Conservation (phyloP, 2,113 vertebrate genomes). For the Oreochromis aureus region DNA sequence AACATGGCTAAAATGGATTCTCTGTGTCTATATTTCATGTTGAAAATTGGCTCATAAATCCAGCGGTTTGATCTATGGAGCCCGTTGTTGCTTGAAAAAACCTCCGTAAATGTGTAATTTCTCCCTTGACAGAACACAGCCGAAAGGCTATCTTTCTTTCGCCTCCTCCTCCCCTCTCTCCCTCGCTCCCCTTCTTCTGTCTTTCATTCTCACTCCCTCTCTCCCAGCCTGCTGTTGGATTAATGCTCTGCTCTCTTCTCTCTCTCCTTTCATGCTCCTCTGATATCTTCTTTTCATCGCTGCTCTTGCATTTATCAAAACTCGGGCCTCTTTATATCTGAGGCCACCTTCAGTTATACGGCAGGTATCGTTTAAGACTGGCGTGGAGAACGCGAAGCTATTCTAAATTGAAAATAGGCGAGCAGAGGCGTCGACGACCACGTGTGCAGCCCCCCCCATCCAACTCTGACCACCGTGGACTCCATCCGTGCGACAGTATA, state of each 20-base stretch:
- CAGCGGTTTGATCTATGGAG: conserved; percentile 94
- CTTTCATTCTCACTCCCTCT: conserved; percentile 63
- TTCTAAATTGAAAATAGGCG: conserved; percentile 73
- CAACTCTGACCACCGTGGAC: conserved; percentile 35
- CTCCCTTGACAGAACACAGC: conserved; percentile 98
- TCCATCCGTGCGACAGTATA: conserved; percentile 17
- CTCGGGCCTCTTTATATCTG: conserved; percentile 49
- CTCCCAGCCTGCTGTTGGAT: conserved; percentile 54
- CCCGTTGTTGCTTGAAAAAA: conserved; percentile 98
- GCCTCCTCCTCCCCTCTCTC: conserved; percentile 51
- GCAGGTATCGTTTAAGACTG: conserved; percentile 29
- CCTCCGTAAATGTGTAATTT: conserved; percentile 99
- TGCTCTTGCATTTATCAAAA: conserved; percentile 88
- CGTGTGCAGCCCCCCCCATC: conserved; percentile 74
- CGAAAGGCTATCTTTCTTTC: conserved; percentile 95
- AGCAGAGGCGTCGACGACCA: conserved; percentile 65
- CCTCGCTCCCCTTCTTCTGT: conserved; percentile 36
- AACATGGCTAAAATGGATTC: conserved; percentile 88
- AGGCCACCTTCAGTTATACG: conserved; percentile 34
- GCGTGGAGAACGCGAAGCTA: conserved; percentile 28
- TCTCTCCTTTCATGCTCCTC: conserved; percentile 82
- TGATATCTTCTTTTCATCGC: conserved; percentile 97
- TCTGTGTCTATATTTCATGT: conserved; percentile 98
- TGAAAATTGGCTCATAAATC: conserved; percentile 99
- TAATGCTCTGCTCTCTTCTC: conserved; percentile 67